Percentiles rank a stretch among this genome's conserved stretches.
These are phyloP conservation scores for Thunnus albacares DNA, from an alignment of 2,797 vertebrate genomes.

Conservation along the genomic window DNA sequence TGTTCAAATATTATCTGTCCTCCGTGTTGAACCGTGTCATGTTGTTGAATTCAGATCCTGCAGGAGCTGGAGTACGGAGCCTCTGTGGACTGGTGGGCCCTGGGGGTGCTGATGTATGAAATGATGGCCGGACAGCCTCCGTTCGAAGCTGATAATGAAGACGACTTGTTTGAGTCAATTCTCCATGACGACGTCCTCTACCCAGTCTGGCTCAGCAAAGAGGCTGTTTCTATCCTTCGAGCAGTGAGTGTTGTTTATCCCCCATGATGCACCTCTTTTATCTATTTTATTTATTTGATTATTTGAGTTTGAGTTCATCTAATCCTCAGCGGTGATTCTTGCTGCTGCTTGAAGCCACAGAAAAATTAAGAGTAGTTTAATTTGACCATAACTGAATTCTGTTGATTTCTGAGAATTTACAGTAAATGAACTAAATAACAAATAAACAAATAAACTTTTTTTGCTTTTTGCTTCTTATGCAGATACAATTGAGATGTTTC, in stretches of 20 bases:
- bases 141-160: slow-evolving; percentile 97
- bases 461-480: not conserved
- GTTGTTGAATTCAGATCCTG: slow-evolving; percentile 88
- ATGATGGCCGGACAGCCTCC: slow-evolving; percentile 99
- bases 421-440: no score
- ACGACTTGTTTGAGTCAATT: slow-evolving; percentile 98
- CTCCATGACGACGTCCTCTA: slow-evolving; percentile 98
- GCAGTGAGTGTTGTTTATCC: slow-evolving; percentile 84
- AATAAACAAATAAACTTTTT: no score
- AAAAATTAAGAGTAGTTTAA: not conserved
- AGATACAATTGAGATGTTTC: not conserved
- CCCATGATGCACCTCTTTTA: not conserved
- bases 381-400: not conserved
- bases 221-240: slow-evolving; percentile 97
- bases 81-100: slow-evolving; percentile 98
- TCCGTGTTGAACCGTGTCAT: not conserved
- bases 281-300: not conserved
- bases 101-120: slow-evolving; percentile 98
- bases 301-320: not conserved
- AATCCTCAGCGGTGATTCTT: not conserved
- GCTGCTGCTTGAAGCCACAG: not conserved
- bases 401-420: not conserved
- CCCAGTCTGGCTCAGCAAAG: slow-evolving; percentile 98
- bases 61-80: slow-evolving; percentile 97
- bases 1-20: not conserved